These are phyloP conservation scores for Drosophila subquinaria DNA, from an alignment of 2,888 invertebrate species.

Conservation along the genomic window DNA sequence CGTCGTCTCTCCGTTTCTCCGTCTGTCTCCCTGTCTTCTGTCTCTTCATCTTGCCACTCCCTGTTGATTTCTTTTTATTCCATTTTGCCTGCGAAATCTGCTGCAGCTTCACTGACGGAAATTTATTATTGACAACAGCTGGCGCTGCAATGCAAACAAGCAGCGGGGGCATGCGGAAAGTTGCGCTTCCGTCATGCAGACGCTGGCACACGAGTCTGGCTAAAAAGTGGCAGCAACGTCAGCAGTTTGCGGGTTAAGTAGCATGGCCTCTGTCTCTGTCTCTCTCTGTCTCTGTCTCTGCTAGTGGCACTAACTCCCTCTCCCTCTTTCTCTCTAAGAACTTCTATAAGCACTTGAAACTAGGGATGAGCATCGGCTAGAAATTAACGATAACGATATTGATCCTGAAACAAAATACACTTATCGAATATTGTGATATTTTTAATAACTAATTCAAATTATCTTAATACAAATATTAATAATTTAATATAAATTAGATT, in stretches of 20 bases:
- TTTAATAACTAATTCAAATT: too few species aligned
- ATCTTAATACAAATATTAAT: too few species aligned
- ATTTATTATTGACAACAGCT: constrained; percentile 83
- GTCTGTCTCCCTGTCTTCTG: constrained; percentile 5
- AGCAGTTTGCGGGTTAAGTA: constrained; percentile 78
- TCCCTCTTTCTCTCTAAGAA: not conserved
- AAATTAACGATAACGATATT: not conserved
- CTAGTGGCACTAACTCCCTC: constrained; percentile 19
- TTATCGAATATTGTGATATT: too few species aligned
- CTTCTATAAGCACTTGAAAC: not conserved
- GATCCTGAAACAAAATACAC: too few species aligned
- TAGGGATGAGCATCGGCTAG: not conserved
- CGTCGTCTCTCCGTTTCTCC: not conserved
- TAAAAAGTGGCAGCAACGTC: constrained; percentile 57
- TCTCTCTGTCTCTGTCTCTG: constrained; percentile 43
- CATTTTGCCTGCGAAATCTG: constrained; percentile 70
- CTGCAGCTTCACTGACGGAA: constrained; percentile 78
- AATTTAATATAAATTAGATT: too few species aligned
- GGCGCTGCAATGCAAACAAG: constrained; percentile 80
- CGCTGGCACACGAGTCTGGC: not conserved
- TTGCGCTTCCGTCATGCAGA: constrained; percentile 16
- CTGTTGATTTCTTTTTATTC: constrained; percentile 4
- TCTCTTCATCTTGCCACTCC: constrained; percentile 19
- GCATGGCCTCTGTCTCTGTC: constrained; percentile 58
- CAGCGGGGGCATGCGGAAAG: constrained; percentile 21